Conservation (phyloP, 2,888 invertebrate species). For the Spicauda simplicius region DNA sequence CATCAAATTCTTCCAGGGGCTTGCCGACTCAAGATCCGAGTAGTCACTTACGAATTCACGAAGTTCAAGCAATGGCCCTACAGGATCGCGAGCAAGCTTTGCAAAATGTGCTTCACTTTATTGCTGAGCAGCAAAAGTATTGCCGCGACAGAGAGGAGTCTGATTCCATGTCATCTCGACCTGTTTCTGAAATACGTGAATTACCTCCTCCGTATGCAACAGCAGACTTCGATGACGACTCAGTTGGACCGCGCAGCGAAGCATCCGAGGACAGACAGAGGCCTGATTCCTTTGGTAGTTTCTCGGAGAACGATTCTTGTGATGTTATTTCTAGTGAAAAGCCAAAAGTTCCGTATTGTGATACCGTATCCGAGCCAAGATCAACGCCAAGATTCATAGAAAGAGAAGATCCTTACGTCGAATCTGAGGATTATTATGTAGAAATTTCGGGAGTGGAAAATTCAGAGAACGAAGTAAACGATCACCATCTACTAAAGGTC, state of each 20-base stretch:
- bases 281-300: constrained; percentile 78
- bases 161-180: constrained; percentile 83
- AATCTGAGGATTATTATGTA: constrained; percentile 73
- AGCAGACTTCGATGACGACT: constrained; percentile 79
- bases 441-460: constrained; percentile 69
- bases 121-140: constrained; percentile 91
- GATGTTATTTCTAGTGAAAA: constrained; percentile 68
- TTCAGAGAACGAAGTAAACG: constrained; percentile 75
- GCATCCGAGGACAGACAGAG: constrained; percentile 76
- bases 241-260: constrained; percentile 77
- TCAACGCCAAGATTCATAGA: constrained; percentile 78
- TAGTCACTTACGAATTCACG: constrained; percentile 73
- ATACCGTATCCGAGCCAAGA: constrained; percentile 74
- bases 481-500: constrained; percentile 72
- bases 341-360: constrained; percentile 67
- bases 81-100: constrained; percentile 89
- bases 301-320: constrained; percentile 80
- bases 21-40: constrained; percentile 83
- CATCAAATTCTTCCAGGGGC: constrained; percentile 89
- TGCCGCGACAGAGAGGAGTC: constrained; percentile 85
- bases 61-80: constrained; percentile 74
- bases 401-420: constrained; percentile 76
- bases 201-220: constrained; percentile 81
- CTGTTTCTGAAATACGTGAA: constrained; percentile 84
- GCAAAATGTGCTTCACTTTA: constrained; percentile 90